Percentiles rank a stretch among this genome's conserved stretches.
Evolutionary conservation across 1,140 invertebrate species (phyloP).

Genomic region (Heliothis subflexa): DNA sequence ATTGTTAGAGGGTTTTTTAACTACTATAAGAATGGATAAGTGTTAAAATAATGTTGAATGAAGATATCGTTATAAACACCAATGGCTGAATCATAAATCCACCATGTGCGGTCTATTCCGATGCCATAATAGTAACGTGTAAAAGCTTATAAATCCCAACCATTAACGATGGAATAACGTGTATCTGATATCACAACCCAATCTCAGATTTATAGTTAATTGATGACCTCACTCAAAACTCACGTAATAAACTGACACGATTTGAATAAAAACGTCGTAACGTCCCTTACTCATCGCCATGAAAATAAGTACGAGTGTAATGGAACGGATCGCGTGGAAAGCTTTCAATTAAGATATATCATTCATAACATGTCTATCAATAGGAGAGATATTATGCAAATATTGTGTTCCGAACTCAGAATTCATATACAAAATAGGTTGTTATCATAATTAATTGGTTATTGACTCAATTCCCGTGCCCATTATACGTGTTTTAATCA

Average conservation of each 20-base stretch:
- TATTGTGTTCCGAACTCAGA: slow-evolving; percentile 27
- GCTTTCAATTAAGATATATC: slow-evolving; percentile 44
- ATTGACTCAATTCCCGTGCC: slow-evolving; percentile 48
- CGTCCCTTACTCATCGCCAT: not conserved
- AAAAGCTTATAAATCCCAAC: slow-evolving; percentile 21
- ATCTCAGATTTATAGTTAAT: slow-evolving; percentile 35
- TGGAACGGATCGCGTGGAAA: slow-evolving; percentile 8
- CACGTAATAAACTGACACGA: slow-evolving; percentile 20
- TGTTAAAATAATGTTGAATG: not conserved
- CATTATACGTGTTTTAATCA: slow-evolving; percentile 47
- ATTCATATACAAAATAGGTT: slow-evolving; percentile 47
- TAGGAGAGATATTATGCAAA: slow-evolving; percentile 48
- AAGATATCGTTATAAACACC: not conserved
- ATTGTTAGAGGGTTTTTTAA: slow-evolving; percentile 25
- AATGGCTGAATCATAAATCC: not conserved
- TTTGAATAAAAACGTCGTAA: slow-evolving; percentile 42
- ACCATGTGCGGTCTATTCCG: not conserved
- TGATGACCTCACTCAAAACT: slow-evolving; percentile 36
- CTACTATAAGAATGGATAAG: not conserved
- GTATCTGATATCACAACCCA: slow-evolving; percentile 17
- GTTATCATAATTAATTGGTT: slow-evolving; percentile 59
- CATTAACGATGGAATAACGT: slow-evolving; percentile 9
- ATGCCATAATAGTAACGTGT: slow-evolving; percentile 11
- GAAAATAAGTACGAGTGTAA: slow-evolving; percentile 13
- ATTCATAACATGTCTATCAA: slow-evolving; percentile 35